Base-by-base conservation (phyloP, 2,888 invertebrate genomes). In the Hemicrepidius hirtus region DNA sequence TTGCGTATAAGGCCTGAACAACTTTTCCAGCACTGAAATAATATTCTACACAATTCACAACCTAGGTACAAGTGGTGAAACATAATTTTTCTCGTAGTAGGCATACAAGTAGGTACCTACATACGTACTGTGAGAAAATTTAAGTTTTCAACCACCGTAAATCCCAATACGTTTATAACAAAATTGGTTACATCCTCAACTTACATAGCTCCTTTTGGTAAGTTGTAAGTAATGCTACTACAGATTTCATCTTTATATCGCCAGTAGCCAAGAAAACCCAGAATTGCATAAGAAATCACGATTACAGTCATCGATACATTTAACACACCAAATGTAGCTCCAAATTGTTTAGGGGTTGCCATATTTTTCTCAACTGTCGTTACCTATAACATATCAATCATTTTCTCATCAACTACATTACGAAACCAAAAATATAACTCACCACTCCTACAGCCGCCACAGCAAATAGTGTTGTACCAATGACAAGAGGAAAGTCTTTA, bases 401-500 rank as follows among this genome's bases (percentile, higher is more conserved):
- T 44, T 4, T 16, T 18, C 24, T 44, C n/a, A n/a, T n/a, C n/a
- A n/a, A n/a, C n/a, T n/a, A n/a, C n/a, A n/a, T n/a, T n/a, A n/a
- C n/a, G n/a, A n/a, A n/a, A n/a, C n/a, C n/a, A n/a, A n/a, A n/a
- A n/a, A n/a, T n/a, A n/a, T n/a, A n/a, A n/a, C 92, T 90, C 85
- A 95, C 95, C 86, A 95, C 94, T 62, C 95, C 95, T 78, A 98
- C 97, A 64, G 97, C 97, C 88, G 99, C 98, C 80, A 99, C 91
- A 0, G 99, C 96, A 85, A 97, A 99, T 59, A 99, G 89, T 0
- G 97, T 97, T 0, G 97, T 98, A 44, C 98, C 98, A 84, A 99
- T 97, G 88, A 96, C 99, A 0, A 99, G 88, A 0, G 99, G 98
- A 81, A 96, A 93, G 1, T 57, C 37, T 9, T 16, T 13, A n/a